Evolutionary conservation across 2,113 vertebrate genomes (phyloP).

Genomic region (Percina caprodes): DNA sequence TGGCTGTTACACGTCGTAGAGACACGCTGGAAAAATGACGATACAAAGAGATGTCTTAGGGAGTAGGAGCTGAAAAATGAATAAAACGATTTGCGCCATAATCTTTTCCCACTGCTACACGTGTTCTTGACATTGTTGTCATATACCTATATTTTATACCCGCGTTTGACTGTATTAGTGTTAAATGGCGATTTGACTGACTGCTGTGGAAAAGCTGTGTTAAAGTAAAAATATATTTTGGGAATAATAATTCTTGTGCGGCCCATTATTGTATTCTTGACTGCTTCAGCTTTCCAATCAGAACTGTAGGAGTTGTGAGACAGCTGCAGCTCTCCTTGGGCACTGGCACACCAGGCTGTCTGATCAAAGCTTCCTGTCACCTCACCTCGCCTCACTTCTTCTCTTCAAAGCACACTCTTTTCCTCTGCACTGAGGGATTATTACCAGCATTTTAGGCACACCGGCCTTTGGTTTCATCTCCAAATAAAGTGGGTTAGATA

Average conservation of each 20-base stretch:
- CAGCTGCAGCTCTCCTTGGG: conserved; percentile 44
- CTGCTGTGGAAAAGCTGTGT: background rate
- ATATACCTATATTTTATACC: too few species aligned
- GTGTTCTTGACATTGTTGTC: too few species aligned
- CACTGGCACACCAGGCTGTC: conserved; percentile 7
- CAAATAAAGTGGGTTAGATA: background rate
- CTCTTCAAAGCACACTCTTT: conserved; percentile 31
- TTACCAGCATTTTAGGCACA: conserved; percentile 8
- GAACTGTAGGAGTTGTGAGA: background rate
- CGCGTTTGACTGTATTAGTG: too few species aligned
- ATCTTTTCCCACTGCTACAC: too few species aligned
- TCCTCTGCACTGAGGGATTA: conserved; percentile 3
- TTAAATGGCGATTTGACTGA: too few species aligned
- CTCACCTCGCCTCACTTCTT: conserved; percentile 33
- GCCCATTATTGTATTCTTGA: background rate
- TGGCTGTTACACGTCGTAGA: too few species aligned
- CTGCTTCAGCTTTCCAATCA: conserved; percentile 10
- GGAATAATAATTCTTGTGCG: background rate
- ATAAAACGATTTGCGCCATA: too few species aligned
- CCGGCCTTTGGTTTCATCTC: conserved; percentile 6
- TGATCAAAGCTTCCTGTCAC: conserved; percentile 40
- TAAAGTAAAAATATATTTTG: background rate
- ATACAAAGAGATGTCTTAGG: too few species aligned
- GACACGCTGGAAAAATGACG: too few species aligned
- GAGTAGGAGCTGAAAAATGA: too few species aligned